Evolutionary conservation across 2,797 vertebrate genomes (phyloP), one percentile per base, ranked within the genome.

Genomic region (Pseudochirops corinnae): DNA sequence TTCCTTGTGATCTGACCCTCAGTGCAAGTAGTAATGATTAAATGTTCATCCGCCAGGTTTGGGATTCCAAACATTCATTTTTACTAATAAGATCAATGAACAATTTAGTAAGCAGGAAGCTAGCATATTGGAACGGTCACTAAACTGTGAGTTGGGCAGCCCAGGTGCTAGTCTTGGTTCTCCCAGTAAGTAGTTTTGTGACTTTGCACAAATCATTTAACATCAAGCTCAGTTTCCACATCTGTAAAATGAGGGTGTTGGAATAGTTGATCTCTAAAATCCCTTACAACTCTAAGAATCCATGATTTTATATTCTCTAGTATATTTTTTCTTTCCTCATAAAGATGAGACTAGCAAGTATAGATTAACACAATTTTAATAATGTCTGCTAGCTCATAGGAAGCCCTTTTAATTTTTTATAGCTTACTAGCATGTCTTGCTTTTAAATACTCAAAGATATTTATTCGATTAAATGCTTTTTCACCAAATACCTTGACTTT

Each of bases 1-100:
- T 87, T 87, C 24, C 9, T 46, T 87, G 74, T 87, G 7, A 50
- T 87, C 21, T 92, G 57, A 24, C 55, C 62, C 56, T 95, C 67
- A 58, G 26, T 92, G 21, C 5, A 5, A 93, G 82, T 58, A 56
- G 9, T 91, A 56, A 91, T 56, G 9, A n/a, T 50, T 50, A 50
- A 26, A 87, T 95, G 0, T 46, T 93, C 55, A n/a, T 92, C 62
- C 93, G 91, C 74, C 24, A 87, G 39, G 14, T 94, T 95, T 92
- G 67, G 91, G 94, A 92, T 87, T 50, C 56, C 1, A 58, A 91
- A 94, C 74, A 29, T 50, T 92, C 93, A 94, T 55, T 90, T 96
- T 91, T 74, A 82, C 87, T 53, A 13, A 31, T 95, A 33, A 91
- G 16, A 39, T 50, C 10, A 58, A 46, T 60, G 56, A 90, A 7